phyloP scores from a whole-genome alignment of 1,140 invertebrate species.

The Chymomyza costata region DNA sequence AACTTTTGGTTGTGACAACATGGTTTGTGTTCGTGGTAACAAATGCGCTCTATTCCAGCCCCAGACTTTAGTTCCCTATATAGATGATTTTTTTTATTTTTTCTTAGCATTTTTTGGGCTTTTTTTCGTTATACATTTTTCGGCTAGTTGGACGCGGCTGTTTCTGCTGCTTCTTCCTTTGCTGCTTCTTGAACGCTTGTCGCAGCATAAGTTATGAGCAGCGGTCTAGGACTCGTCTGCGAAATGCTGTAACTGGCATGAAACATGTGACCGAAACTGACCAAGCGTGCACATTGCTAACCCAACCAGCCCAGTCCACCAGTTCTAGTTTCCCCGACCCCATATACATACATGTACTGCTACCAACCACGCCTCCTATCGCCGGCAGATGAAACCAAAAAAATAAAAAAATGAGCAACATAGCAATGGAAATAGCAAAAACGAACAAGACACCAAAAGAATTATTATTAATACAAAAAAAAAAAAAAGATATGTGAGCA shows the following conservation, averaged over 20 bases:
- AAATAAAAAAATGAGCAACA: constrained; percentile 8
- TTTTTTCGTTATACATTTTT: constrained; percentile 54
- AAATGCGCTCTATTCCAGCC: no score
- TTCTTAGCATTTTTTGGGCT: no score
- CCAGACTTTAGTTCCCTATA: no score
- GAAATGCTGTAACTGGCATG: constrained; percentile 54
- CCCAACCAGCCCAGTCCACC: constrained; percentile 27
- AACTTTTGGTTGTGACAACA: constrained; percentile 38
- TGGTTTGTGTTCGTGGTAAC: constrained; percentile 48
- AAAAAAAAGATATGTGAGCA: no score
- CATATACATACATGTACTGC: no score
- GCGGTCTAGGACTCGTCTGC: constrained; percentile 10
- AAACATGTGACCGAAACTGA: constrained; percentile 59
- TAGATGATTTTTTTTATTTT: no score
- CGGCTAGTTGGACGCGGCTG: constrained; percentile 31
- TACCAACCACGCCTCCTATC: constrained; percentile 42
- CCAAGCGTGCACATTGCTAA: constrained; percentile 1
- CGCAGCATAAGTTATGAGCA: constrained; percentile 58
- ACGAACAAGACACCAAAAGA: not conserved
- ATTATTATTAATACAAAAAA: no score
- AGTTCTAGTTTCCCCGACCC: not conserved
- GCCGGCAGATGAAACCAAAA: constrained; percentile 58
- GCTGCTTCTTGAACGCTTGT: no score
- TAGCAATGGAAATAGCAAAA: constrained; percentile 14
- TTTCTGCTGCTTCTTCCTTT: constrained; percentile 31